Conservation (phyloP, 2,797 vertebrate species). For the Anomalospiza imberbis region DNA sequence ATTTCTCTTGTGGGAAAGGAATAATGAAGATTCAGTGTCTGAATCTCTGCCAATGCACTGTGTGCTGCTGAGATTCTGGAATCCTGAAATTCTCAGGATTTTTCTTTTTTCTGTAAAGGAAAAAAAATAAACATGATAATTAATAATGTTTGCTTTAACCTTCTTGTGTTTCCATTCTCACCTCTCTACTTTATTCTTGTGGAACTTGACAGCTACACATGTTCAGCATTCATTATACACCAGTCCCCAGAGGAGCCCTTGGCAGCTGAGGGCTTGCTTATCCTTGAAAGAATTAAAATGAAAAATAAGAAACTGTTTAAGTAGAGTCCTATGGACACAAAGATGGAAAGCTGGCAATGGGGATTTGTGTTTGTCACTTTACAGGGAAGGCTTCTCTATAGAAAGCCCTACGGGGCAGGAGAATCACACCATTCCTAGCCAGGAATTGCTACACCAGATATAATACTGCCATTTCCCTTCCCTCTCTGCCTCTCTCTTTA, state of each 20-base stretch:
- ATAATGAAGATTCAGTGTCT: neutral
- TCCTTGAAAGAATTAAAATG: constrained; percentile 41
- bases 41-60: neutral
- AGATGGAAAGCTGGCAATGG: accelerated
- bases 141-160: constrained; percentile 44
- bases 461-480: accelerated
- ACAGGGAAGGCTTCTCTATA: neutral
- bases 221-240: constrained; percentile 52
- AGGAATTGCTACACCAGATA: neutral
- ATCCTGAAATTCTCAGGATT: neutral
- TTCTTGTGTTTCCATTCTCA: constrained; percentile 33
- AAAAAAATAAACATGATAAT: neutral
- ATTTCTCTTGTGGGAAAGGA: neutral
- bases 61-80: neutral
- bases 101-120: neutral
- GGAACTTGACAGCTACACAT: constrained; percentile 53
- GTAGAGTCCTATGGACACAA: neutral
- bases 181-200: constrained; percentile 6
- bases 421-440: neutral
- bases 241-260: constrained; percentile 26
- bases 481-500: no score
- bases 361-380: neutral
- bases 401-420: neutral
- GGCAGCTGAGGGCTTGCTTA: constrained; percentile 31
- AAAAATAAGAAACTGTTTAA: neutral